Base-by-base conservation (phyloP, 1,140 invertebrate species). In the Heterodera carotae region DNA sequence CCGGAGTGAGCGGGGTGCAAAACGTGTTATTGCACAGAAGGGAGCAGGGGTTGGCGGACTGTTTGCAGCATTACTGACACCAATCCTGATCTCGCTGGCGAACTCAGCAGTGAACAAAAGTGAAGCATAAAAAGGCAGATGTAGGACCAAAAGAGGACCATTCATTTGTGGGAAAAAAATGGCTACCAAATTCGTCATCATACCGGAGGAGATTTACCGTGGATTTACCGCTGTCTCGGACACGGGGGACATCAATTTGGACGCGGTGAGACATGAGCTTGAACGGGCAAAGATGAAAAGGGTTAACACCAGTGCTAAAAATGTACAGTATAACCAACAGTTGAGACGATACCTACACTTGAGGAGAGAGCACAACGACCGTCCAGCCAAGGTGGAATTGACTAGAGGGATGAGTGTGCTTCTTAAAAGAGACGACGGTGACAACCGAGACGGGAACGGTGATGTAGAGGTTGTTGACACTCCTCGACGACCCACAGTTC, bases 131-230 rank as follows among this genome's bases (percentile, higher is more conserved):
- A 53, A 53, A 10, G 48, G 48, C 2, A 43, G 12, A 0, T 22
- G 18, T 18, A 12, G 0, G 22, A 12, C 4, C 48, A 22, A 53
- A 18, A 43, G 7, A n/a, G n/a, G 39, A 22, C 0, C 48, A 53
- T 53, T 15, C 48, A 53, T 22, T 33, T 10, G 60, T 36, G 8
- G 25, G 15, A 2, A 39, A 69, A 18, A 31, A 6, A 69, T 77
- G 76, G 71, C 74, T 0, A 71, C 31, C 31, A 77, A 77, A 76
- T 34, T 77, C 18, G 10, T 77, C 5, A 56, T 77, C 7, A 39
- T 77, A 8, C 76, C 76, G 27, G 72, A 77, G 33, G 76, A 60
- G 4, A 77, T 77, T 29, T 77, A 77, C 36, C 34, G 76, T 0
- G 39, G 71, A 4, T 29, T 77, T 18, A 76, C 70, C 0, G 0